Evolutionary conservation across 2,888 invertebrate species (phyloP).

Genomic region (Atrina japonica): DNA sequence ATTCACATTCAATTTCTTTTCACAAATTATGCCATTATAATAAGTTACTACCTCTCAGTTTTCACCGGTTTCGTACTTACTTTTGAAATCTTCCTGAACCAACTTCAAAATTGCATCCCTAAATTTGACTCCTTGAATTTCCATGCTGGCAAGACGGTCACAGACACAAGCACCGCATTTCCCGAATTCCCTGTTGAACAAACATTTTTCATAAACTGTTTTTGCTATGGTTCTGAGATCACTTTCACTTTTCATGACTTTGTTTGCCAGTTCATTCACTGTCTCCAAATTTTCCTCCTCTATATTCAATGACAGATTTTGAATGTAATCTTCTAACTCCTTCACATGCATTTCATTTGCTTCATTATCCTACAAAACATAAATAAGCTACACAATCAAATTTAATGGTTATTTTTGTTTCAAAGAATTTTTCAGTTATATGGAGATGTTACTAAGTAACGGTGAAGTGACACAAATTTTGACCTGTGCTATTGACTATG

Average conservation of each 20-base stretch:
- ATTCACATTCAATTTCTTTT: too few relatives aligned
- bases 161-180: conserved; percentile 69
- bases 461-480: too few relatives aligned
- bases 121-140: conserved; percentile 65
- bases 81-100: conserved; percentile 72
- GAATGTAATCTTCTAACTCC: conserved; percentile 52
- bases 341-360: conserved; percentile 2
- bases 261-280: conserved; percentile 51
- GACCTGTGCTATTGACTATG: too few relatives aligned
- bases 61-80: conserved; percentile 52
- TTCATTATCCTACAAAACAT: too few relatives aligned
- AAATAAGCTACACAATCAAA: too few relatives aligned
- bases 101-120: conserved; percentile 64
- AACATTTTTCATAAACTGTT: conserved; percentile 60
- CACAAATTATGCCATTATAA: too few relatives aligned
- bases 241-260: conserved; percentile 40
- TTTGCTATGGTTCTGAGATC: conserved; percentile 54
- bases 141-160: conserved; percentile 63
- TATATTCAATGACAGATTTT: conserved; percentile 51
- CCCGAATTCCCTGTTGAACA: conserved; percentile 63
- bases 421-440: too few relatives aligned
- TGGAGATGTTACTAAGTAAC: too few relatives aligned
- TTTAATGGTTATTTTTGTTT: too few relatives aligned
- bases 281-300: conserved; percentile 57
- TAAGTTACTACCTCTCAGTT: too few relatives aligned